Evolutionary conservation across 64 coral and sea anemone genomes (phyloP).

Genomic region (Porites lutea): DNA sequence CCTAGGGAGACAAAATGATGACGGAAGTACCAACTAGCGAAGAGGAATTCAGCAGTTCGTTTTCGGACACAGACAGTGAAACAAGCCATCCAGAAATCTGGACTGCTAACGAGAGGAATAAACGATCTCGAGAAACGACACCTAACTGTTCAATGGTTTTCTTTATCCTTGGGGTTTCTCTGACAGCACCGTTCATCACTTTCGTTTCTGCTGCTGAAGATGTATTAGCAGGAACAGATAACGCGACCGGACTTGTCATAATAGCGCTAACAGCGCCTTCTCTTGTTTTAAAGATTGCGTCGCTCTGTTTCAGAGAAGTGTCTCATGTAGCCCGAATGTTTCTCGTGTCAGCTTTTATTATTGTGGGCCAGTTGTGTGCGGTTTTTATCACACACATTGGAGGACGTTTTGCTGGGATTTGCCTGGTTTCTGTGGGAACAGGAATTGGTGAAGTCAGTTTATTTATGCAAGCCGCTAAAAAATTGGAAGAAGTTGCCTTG

Average conservation of each 20-base stretch:
- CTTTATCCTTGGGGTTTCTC: constrained; percentile 66
- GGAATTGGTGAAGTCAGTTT: constrained; percentile 65
- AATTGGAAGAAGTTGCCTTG: constrained; percentile 41
- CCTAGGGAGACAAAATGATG: not conserved
- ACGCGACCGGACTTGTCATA: constrained; percentile 60
- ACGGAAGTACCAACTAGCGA: not conserved
- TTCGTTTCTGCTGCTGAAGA: constrained; percentile 76
- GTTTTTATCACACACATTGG: constrained; percentile 47
- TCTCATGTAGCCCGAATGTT: constrained; percentile 8
- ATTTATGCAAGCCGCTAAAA: constrained; percentile 23
- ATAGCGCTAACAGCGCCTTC: constrained; percentile 74
- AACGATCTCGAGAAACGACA: not conserved
- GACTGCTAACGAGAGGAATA: not conserved
- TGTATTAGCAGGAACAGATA: constrained; percentile 60
- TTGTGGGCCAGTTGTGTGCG: constrained; percentile 47
- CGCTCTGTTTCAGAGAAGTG: constrained; percentile 31
- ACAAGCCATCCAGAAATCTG: not conserved
- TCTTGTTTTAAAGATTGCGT: constrained; percentile 55
- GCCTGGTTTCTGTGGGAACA: constrained; percentile 66
- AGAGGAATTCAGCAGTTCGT: constrained; percentile 22
- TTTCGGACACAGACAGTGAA: constrained; percentile 19
- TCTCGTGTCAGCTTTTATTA: constrained; percentile 27
- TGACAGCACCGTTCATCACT: constrained; percentile 55
- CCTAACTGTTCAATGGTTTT: constrained; percentile 21
- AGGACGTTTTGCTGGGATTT: constrained; percentile 61